Evolutionary conservation across 2,113 vertebrate genomes (phyloP).

Genomic region (Ardeotis arabs): DNA sequence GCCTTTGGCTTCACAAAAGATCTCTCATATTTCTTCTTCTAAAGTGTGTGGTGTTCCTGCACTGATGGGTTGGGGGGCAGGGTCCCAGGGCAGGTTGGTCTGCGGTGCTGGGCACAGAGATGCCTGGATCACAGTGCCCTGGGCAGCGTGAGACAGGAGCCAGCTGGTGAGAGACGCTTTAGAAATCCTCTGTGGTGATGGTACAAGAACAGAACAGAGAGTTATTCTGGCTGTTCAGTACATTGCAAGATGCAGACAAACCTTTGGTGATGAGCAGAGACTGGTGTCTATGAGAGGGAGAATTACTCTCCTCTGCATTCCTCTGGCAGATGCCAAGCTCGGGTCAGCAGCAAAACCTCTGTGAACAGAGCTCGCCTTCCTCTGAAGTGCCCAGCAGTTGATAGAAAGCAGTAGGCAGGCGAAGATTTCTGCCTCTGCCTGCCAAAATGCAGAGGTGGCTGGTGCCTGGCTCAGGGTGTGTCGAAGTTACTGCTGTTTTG

Average conservation of each 20-base stretch:
- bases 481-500: not conserved
- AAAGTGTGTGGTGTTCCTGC: accelerated
- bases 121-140: not conserved
- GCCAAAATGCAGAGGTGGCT: not conserved
- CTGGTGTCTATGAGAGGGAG: not conserved
- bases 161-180: not conserved
- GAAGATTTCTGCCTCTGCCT: not conserved
- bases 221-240: not conserved
- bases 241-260: not conserved
- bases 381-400: not conserved
- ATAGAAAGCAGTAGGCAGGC: not conserved
- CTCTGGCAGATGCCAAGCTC: not conserved
- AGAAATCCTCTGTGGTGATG: not conserved
- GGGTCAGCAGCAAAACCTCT: not conserved
- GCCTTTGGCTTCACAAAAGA: not conserved
- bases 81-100: not conserved
- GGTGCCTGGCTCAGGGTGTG: not conserved
- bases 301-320: not conserved
- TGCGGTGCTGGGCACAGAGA: not conserved
- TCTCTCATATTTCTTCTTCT: not conserved
- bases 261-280: not conserved
- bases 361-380: not conserved
- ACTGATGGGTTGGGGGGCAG: accelerated
- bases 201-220: accelerated
- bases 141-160: not conserved